Evolutionary conservation across 2,797 vertebrate genomes (phyloP), one percentile per base, ranked within the genome.

Genomic region (Enteromius unitaeniatus): DNA sequence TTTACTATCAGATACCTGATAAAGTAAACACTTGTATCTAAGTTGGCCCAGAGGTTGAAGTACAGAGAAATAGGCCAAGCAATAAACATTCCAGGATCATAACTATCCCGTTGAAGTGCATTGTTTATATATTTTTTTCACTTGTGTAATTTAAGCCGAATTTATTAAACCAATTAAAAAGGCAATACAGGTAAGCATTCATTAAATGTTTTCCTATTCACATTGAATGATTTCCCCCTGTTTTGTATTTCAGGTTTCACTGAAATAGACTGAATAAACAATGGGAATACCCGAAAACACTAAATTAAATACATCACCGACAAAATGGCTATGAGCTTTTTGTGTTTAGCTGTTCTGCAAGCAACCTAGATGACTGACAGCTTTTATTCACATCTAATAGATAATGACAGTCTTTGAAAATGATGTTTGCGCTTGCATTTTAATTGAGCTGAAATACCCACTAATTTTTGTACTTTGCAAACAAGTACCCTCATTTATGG

Each of bases 401-500:
- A 91, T 84, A 93, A 93, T 95, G 93, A 89, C 92, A 92, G 92
- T 93, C 91, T 94, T 93, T 95, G 95, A 96, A 95, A 95, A 94
- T 95, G 94, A 96, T 95, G 94, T 93, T 92, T 94, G 91, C 93
- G 90, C 91, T 90, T 89, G 94, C 89, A 90, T 92, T 91, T 92
- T 93, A 95, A 95, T 95, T 95, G 92, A 92, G 70, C 91, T 86
- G 70, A 93, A 93, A 93, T 91, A 82, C 78, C 91, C 92, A 94
- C 93, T 95, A 94, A 96, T 96, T 96, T 96, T 94, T 94, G 91
- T 93, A 90, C 93, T 95, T 95, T 95, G 88, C 92, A 84, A 91
- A 91, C 95, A 91, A 95, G 94, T 93, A 91, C 89, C 92, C 95
- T 95, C 91, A 96, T 96, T 96, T 95, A 93, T 93, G 94, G 92